These are phyloP conservation scores for Hesperia comma DNA, from an alignment of 2,888 invertebrate genomes.

Conservation along the genomic window DNA sequence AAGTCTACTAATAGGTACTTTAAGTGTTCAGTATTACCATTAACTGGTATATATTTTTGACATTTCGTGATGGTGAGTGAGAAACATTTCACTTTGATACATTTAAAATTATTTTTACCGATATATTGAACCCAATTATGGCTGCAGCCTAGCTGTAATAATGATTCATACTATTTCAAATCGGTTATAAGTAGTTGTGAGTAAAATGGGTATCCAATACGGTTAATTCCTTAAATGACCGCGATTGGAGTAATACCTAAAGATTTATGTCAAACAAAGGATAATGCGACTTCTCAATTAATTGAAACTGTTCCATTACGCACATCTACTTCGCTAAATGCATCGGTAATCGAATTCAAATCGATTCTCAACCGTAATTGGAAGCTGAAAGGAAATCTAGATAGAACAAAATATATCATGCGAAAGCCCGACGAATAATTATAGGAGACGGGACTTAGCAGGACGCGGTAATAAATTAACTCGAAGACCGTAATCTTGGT, in stretches of 20 bases:
- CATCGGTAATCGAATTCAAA: constrained; percentile 33
- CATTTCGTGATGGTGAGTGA: too few species aligned
- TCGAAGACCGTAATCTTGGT: constrained; percentile 34
- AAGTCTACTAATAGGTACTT: too few species aligned
- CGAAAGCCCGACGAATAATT: constrained; percentile 24
- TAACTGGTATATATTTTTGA: too few species aligned
- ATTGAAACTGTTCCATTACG: constrained; percentile 18
- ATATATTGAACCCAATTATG: too few species aligned
- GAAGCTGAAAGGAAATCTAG: constrained; percentile 31
- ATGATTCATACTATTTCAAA: too few species aligned
- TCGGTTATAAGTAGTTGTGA: too few species aligned
- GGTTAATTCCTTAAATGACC: too few species aligned
- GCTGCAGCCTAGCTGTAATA: too few species aligned
- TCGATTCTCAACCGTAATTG: constrained; percentile 30
- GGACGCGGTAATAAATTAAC: constrained; percentile 35
- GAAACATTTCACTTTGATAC: too few species aligned
- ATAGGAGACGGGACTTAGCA: constrained; percentile 35
- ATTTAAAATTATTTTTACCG: too few species aligned
- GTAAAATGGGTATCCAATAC: too few species aligned
- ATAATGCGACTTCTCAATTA: neutral
- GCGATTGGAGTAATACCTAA: neutral
- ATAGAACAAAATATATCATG: constrained; percentile 35
- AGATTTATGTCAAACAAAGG: neutral
- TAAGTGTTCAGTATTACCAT: too few species aligned
- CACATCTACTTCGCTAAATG: constrained; percentile 11